These are phyloP conservation scores for Synodontis membranacea DNA, from an alignment of 2,113 vertebrate species.

Conservation along the genomic window DNA sequence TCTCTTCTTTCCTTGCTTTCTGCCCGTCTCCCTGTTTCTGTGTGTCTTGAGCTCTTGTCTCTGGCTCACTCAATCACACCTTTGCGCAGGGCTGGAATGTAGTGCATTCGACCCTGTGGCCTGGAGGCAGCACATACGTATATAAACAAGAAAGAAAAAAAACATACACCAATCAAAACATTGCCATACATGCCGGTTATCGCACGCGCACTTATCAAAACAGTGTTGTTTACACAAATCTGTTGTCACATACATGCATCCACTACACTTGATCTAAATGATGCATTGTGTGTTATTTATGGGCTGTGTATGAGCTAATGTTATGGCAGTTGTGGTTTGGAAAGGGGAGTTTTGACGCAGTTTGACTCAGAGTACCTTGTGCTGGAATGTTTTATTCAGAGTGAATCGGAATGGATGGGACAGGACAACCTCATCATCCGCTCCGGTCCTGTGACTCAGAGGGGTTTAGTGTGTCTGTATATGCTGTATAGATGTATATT, in stretches of 20 bases:
- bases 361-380: conserved; percentile 24
- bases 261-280: conserved; percentile 16
- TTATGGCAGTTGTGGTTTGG: conserved; percentile 34
- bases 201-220: conserved; percentile 27
- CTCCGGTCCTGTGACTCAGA: conserved; percentile 33
- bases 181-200: conserved; percentile 21
- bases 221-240: conserved; percentile 29
- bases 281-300: conserved; percentile 23
- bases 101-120: conserved; percentile 45
- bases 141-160: conserved; percentile 37
- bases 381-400: conserved; percentile 10
- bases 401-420: neutral
- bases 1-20: neutral
- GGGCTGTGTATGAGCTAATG: conserved; percentile 22
- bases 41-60: conserved; percentile 14
- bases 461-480: conserved; percentile 27
- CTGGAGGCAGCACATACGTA: conserved; percentile 28
- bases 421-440: conserved; percentile 23
- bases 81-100: conserved; percentile 47
- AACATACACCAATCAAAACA: conserved; percentile 29
- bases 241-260: conserved; percentile 7
- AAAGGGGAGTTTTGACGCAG: conserved; percentile 13
- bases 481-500: conserved; percentile 9
- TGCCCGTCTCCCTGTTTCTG: neutral
- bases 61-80: conserved; percentile 40